Evolutionary conservation across 2,113 vertebrate species (phyloP).

Genomic region (Oceanites oceanicus): DNA sequence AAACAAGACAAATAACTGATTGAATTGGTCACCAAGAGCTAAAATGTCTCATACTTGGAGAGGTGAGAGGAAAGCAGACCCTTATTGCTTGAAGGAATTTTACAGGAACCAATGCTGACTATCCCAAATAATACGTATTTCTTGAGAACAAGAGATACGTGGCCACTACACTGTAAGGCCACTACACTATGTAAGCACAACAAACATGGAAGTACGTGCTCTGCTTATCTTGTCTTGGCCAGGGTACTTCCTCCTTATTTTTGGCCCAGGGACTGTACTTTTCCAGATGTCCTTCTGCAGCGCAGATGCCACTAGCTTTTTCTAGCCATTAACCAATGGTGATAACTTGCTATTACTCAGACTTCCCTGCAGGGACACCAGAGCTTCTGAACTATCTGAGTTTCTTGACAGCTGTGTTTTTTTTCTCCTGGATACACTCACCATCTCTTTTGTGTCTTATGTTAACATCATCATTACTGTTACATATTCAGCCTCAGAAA

Average conservation of each 20-base stretch:
- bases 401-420: not conserved
- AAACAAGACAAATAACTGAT: not conserved
- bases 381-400: not conserved
- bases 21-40: not conserved
- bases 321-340: not conserved
- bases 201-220: not conserved
- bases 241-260: not conserved
- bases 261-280: not conserved
- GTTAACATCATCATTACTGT: not conserved
- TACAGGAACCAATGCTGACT: not conserved
- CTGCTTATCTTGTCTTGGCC: not conserved
- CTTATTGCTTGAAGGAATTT: not conserved
- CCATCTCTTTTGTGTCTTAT: not conserved
- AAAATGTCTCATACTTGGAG: not conserved
- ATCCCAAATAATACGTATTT: not conserved
- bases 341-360: not conserved
- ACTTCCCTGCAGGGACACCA: slow-evolving; percentile 32
- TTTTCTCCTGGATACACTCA: not conserved
- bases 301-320: slow-evolving; percentile 22
- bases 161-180: slow-evolving; percentile 56
- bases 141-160: not conserved
- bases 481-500: not conserved
- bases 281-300: slow-evolving; percentile 10
- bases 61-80: not conserved
- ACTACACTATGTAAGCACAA: slow-evolving; percentile 35